Evolutionary conservation across 2,113 vertebrate species (phyloP).

Genomic region (Takifugu bimaculatus): DNA sequence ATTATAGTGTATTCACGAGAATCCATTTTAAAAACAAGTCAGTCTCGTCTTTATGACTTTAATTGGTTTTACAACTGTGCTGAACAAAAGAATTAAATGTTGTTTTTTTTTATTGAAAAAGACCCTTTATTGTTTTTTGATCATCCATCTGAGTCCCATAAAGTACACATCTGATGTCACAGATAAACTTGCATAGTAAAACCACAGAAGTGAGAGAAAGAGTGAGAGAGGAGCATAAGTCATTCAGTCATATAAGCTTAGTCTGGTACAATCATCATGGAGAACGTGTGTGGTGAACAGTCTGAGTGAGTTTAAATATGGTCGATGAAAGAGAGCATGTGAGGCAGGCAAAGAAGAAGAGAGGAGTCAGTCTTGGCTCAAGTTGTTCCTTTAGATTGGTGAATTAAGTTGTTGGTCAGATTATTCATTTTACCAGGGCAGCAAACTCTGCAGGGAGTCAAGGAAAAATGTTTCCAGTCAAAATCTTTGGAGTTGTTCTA

Average conservation of each 20-base stretch:
- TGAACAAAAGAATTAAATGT: constrained; percentile 32
- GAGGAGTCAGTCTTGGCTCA: constrained; percentile 59
- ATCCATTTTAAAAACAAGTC: too few species aligned
- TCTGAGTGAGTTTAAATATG: constrained; percentile 36
- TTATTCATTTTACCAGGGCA: constrained; percentile 67
- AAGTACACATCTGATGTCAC: constrained; percentile 74
- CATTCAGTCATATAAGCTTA: constrained; percentile 62
- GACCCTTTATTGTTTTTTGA: constrained; percentile 77
- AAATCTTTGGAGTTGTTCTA: not conserved
- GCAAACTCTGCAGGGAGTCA: constrained; percentile 73
- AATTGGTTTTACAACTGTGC: not conserved
- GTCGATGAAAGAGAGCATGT: constrained; percentile 46
- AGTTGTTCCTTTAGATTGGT: constrained; percentile 70
- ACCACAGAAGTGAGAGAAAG: constrained; percentile 64
- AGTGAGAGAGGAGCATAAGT: constrained; percentile 60
- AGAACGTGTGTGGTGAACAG: constrained; percentile 58
- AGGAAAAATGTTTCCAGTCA: not conserved
- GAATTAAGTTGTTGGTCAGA: constrained; percentile 63
- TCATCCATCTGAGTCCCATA: constrained; percentile 68
- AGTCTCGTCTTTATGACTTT: too few species aligned
- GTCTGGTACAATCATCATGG: constrained; percentile 66
- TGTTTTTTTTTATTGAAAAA: constrained; percentile 69
- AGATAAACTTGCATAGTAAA: constrained; percentile 63
- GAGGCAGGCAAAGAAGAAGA: constrained; percentile 45
- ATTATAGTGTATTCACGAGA: too few species aligned